Base-by-base conservation (phyloP, 2,888 invertebrate genomes). In the Stomorhina lunata region DNA sequence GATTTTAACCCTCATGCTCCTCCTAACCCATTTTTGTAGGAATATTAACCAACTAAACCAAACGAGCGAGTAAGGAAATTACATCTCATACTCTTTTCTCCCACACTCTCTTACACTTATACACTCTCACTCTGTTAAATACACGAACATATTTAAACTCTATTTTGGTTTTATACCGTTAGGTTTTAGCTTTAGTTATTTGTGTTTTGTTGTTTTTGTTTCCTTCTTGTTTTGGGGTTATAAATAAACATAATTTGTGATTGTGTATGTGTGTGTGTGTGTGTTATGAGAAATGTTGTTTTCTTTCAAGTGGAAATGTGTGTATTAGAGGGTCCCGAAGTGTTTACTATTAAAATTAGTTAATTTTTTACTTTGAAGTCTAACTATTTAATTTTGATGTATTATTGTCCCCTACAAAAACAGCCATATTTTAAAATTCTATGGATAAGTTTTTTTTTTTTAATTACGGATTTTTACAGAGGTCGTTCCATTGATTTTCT, bases 81-180 rank as follows among this genome's bases (percentile, higher is more conserved):
- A 15, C 45, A 25, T 25, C 32, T 48, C 57, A 48, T 17, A 7
- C 43, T 43, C 7, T 43, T 6, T 37, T 12, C 17, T 55, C 4
- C 10, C 17, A 25, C 37, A 15, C 15, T 29, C 27, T 15, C 45
- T 0, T 48, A 4, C 5, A 50, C 45, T 7, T 22, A 59, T 10
- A 7, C 48, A 57, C 10, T n/a, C n/a, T n/a, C 10, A 27, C 20
- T 15, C n/a, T n/a, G n/a, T n/a, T n/a, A n/a, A n/a, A n/a, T n/a
- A n/a, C n/a, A n/a, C n/a, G n/a, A n/a, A n/a, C 29, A 61, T 22
- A 32, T 3, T 43, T 7, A 22, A 29, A 32, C 15, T 17, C 9
- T 22, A 12, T 29, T 63, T 63, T 63, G n/a, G 17, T 61, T 50
- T 20, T n/a, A n/a, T n/a, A n/a, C n/a, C n/a, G n/a, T n/a, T n/a